A percentile compares a stretch with the other conserved stretches of the same genome.
phyloP scores from a whole-genome alignment of 2,113 vertebrate species.

The Dicrurus megarhynchus region DNA sequence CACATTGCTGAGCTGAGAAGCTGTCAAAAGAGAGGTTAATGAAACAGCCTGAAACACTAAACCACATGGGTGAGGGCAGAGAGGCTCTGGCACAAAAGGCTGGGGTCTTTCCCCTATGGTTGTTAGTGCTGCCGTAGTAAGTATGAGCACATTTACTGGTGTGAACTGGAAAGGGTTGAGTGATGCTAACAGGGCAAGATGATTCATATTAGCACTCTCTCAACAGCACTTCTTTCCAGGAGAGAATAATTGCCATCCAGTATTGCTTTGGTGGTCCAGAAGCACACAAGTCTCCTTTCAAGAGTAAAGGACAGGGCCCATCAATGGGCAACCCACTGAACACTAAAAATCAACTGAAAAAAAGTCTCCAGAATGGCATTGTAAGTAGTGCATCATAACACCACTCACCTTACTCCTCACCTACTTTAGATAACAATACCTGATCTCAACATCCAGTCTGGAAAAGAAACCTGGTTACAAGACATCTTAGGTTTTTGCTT shows the following conservation, averaged over 20 bases:
- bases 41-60: not conserved
- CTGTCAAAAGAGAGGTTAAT: not conserved
- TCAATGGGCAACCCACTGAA: not conserved
- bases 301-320: not conserved
- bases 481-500: not conserved
- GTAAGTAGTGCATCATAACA: not conserved
- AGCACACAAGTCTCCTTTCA: not conserved
- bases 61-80: not conserved
- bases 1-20: not conserved
- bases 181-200: not conserved
- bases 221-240: not conserved
- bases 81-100: not conserved
- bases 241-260: not conserved
- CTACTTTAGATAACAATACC: not conserved
- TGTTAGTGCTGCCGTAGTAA: not conserved
- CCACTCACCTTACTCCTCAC: not conserved
- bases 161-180: not conserved
- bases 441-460: not conserved
- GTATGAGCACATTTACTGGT: not conserved
- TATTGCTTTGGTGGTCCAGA: not conserved
- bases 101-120: not conserved
- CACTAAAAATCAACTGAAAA: not conserved
- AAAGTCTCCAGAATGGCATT: not conserved
- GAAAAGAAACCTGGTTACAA: not conserved
- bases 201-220: not conserved